A percentile compares a stretch with the other conserved stretches of the same genome.
Conservation (phyloP, 2,797 vertebrate genomes). For the Ibycter americanus region DNA sequence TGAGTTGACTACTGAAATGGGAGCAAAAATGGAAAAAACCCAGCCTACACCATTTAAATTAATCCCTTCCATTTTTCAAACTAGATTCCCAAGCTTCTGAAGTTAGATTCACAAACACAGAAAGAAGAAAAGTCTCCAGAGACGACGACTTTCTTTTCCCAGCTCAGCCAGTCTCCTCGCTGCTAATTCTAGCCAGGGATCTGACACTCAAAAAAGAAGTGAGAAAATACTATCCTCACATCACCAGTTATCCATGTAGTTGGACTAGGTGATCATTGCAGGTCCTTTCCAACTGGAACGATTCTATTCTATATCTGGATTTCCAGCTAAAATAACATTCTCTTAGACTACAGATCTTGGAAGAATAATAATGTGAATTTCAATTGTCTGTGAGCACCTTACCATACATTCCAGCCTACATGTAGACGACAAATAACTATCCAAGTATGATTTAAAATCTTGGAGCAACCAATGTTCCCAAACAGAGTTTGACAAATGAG, state of each 20-base stretch:
- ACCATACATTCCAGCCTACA: neutral
- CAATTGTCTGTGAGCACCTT: neutral
- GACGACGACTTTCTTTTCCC: neutral
- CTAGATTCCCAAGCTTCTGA: neutral
- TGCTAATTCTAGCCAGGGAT: neutral
- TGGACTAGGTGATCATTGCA: neutral
- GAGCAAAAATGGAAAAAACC: neutral
- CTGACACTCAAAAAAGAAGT: neutral
- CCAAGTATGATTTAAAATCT: conserved; percentile 7
- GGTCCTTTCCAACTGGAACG: neutral
- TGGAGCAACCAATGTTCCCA: neutral
- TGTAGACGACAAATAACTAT: neutral
- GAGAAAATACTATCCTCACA: neutral
- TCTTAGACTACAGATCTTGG: neutral
- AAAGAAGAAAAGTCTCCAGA: neutral
- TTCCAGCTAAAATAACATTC: conserved; percentile 11
- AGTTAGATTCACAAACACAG: neutral
- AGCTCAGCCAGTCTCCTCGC: neutral
- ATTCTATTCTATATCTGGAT: neutral
- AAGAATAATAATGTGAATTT: neutral
- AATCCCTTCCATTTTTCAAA: neutral
- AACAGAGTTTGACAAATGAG: neutral
- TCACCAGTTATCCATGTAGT: neutral
- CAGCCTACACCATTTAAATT: neutral
- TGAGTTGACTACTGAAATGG: neutral